Percentiles rank a stretch among this genome's conserved stretches.
These are phyloP conservation scores for Aplodontia rufa DNA, from an alignment of 2,113 vertebrate genomes.

Conservation along the genomic window DNA sequence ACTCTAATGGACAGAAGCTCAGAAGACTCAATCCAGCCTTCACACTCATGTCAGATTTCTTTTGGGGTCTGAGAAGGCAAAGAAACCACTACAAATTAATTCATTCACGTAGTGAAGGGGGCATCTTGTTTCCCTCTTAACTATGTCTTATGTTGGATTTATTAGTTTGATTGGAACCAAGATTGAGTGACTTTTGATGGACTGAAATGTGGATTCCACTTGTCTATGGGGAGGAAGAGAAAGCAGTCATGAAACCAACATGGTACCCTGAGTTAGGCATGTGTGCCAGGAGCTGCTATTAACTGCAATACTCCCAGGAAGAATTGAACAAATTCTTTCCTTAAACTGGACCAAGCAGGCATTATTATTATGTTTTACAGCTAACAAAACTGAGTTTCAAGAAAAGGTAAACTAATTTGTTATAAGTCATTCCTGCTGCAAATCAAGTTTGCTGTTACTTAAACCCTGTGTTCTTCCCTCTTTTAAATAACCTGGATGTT, in stretches of 20 bases:
- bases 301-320: not conserved
- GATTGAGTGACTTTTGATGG: not conserved
- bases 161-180: conserved; percentile 14
- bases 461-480: not conserved
- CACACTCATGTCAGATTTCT: not conserved
- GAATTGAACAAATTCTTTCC: not conserved
- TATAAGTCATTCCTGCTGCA: not conserved
- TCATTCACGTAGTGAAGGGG: not conserved
- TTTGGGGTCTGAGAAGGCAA: not conserved
- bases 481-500: not conserved
- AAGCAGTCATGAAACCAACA: not conserved
- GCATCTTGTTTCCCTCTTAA: not conserved
- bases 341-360: not conserved
- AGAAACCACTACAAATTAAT: not conserved
- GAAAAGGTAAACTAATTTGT: not conserved
- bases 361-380: not conserved
- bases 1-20: not conserved
- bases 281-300: not conserved
- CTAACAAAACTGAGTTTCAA: conserved; percentile 15
- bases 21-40: not conserved
- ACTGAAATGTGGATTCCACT: not conserved
- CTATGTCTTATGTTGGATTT: not conserved
- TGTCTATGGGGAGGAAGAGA: not conserved
- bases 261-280: not conserved
- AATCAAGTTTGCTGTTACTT: not conserved